Base-by-base conservation (phyloP, 2,888 invertebrate species). In the Pinctada fucata region DNA sequence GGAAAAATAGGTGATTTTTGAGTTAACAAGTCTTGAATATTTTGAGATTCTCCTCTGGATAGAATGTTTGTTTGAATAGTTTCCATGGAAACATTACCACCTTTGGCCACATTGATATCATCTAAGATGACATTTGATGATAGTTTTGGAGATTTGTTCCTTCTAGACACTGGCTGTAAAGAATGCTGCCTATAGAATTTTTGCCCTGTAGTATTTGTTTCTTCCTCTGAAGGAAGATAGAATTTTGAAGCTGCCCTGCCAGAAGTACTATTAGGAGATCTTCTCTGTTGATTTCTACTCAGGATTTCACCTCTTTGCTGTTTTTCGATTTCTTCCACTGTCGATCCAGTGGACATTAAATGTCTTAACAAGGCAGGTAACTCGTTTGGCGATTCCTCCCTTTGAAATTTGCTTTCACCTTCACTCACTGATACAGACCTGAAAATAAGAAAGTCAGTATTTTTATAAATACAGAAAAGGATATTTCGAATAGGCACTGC, bases 301-400 rank as follows among this genome's bases (percentile, higher is more conserved):
- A 67, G 47, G 8, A 63, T 13, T 45, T 78, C 78, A 6, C 77
- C 78, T 10, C 81, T 76, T 58, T 87, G 87, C 58, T 86, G 87
- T 5, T 87, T 96, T 90, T 97, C 97, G 90, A 97, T 96, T 90
- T 97, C 97, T 91, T 97, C 97, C 0, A 96, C 95, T 76, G 95
- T 95, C 90, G 96, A 96, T 13, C 96, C 96, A 0, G 97, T 95
- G 63, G 96, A 96, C 95, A 97, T 95, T 51, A 97, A 94, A 83
- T 96, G 94, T 89, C 96, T 96, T 58, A 97, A 93, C 13, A 96
- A 83, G 4, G 88, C 84, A 48, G 88, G 89, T 69, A 88, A 76
- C 45, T 76, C 81, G 47, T 85, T 82, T 31, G 58, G 65, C 45
- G 74, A 50, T 10, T 69, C 72, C 5, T 52, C 52, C 3, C 64